Evolutionary conservation across 1,140 invertebrate species (phyloP), one percentile per base, ranked within the genome.

Genomic region (Lucilia cuprina): DNA sequence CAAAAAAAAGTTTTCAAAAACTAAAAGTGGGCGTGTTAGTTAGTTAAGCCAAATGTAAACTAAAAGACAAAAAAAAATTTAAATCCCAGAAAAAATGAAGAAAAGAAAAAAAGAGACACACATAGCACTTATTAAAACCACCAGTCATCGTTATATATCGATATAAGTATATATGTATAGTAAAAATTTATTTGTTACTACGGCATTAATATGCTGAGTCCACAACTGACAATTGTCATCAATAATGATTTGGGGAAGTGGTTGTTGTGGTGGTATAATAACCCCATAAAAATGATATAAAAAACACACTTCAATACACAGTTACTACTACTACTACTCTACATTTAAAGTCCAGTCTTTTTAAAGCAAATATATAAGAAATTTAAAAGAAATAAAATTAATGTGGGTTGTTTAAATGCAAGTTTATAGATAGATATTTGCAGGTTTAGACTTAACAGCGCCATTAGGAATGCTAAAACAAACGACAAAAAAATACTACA

Each of bases 161-260:
- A 30, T 30, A 30, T 30, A 30, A n/a, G n/a, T n/a, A n/a, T n/a
- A n/a, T n/a, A n/a, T n/a, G n/a, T 30, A 30, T n/a, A 30, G 25
- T 30, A 30, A 30, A 30, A 30, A 30, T 80, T 80, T 80, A 80
- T 80, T 49, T 80, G 77, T 80, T 80, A 80, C 19, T 49, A 21
- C 25, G n/a, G 77, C 41, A 49, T 50, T 80, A 80, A 80, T 80
- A 49, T 49, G 77, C 77, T 80, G 77, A n/a, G 77, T 80, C 77
- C 41, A 30, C 77, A 80, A 50, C 77, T 80, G 77, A 80, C 77
- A 80, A 80, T 80, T 80, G 77, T 80, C 77, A 80, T 80, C 77
- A 80, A 80, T 80, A 80, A 80, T 80, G 77, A 80, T 80, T 80
- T 80, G 77, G 77, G 77, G 77, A 80, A 80, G 77, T 80, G 77